phyloP scores from a whole-genome alignment of 1,140 invertebrate species.

The Bathynomus jamesi region DNA sequence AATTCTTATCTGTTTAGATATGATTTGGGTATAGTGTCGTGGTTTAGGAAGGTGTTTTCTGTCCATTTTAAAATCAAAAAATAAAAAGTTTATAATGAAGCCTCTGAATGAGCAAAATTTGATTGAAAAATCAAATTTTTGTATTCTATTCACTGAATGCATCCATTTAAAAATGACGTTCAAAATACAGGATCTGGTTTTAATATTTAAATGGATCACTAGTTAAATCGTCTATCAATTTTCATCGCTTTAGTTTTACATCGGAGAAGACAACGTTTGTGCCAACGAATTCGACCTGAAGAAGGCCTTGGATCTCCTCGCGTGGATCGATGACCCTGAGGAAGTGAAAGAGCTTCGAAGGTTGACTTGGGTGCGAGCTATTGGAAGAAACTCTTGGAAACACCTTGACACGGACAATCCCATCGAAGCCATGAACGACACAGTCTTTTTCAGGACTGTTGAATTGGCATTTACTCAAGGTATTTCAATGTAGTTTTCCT shows the following conservation, averaged over 20 bases:
- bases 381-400: conserved; percentile 62
- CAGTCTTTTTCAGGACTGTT: conserved; percentile 67
- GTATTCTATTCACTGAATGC: too few relatives aligned
- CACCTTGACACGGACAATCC: conserved; percentile 51
- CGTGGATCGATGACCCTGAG: conserved; percentile 44
- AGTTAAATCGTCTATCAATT: conserved; percentile 8
- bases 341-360: conserved; percentile 42
- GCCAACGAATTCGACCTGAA: conserved; percentile 66
- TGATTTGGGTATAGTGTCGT: too few relatives aligned
- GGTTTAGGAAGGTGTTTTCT: too few relatives aligned
- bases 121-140: too few relatives aligned
- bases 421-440: conserved; percentile 55
- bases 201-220: too few relatives aligned
- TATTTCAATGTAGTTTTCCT: too few relatives aligned
- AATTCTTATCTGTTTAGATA: too few relatives aligned
- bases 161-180: too few relatives aligned
- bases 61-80: too few relatives aligned
- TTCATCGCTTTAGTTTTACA: conserved; percentile 55
- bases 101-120: too few relatives aligned
- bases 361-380: conserved; percentile 67
- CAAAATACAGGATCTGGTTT: too few relatives aligned
- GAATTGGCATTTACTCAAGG: conserved; percentile 50
- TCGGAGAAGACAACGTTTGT: conserved; percentile 57
- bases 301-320: conserved; percentile 64
- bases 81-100: too few relatives aligned